Evolutionary conservation across 2,888 invertebrate species (phyloP).

Genomic region (Mongoloraphidia duomilia): DNA sequence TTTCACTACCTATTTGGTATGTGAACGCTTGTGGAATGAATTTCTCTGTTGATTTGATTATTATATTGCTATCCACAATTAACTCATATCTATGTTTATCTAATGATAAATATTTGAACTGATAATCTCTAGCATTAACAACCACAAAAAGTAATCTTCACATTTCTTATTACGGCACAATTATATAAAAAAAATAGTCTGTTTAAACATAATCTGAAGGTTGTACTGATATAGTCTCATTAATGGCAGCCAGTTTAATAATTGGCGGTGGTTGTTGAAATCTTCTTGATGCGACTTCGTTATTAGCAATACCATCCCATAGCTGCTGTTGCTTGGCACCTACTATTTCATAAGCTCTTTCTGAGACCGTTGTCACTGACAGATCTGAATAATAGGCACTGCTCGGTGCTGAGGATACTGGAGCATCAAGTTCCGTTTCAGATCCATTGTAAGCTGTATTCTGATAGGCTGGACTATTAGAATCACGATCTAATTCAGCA

Average conservation of each 20-base stretch:
- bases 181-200: too few relatives aligned
- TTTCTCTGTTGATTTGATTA: too few relatives aligned
- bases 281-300: constrained; percentile 25
- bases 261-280: constrained; percentile 32
- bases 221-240: constrained; percentile 38
- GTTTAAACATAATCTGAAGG: constrained; percentile 43
- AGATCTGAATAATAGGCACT: constrained; percentile 62
- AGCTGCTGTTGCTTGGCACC: constrained; percentile 20
- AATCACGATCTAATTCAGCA: constrained; percentile 48
- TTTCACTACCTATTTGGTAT: too few relatives aligned
- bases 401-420: constrained; percentile 49
- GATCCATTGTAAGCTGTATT: constrained; percentile 49
- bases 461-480: constrained; percentile 47
- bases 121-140: too few relatives aligned
- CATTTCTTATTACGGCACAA: too few relatives aligned
- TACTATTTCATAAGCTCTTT: constrained; percentile 45
- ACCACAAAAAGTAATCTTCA: too few relatives aligned
- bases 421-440: constrained; percentile 38
- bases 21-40: too few relatives aligned
- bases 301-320: constrained; percentile 21
- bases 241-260: constrained; percentile 36
- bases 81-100: too few relatives aligned
- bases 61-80: too few relatives aligned
- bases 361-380: constrained; percentile 37
- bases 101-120: too few relatives aligned